Conservation (phyloP, 2,797 vertebrate species). For the Schizopygopsis pylzovi region DNA sequence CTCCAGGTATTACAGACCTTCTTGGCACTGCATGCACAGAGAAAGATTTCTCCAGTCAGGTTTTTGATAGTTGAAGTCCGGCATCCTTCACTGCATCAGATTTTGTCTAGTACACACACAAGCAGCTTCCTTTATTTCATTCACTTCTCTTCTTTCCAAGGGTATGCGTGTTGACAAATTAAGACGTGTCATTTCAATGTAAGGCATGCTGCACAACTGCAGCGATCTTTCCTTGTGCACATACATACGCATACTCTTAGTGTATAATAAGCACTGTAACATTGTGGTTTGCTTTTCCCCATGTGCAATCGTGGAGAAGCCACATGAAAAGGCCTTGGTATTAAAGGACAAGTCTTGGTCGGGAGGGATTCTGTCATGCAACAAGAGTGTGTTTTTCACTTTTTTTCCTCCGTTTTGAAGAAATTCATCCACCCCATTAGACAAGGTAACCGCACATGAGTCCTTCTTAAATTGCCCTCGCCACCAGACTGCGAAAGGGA, state of each 20-base stretch:
- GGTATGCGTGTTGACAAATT: slow-evolving; percentile 75
- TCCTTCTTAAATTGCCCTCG: slow-evolving; percentile 73
- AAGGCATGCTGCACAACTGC: slow-evolving; percentile 68
- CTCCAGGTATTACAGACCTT: not conserved
- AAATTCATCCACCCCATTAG: slow-evolving; percentile 65
- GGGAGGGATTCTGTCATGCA: slow-evolving; percentile 86
- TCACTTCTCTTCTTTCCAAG: slow-evolving; percentile 63
- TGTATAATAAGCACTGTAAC: slow-evolving; percentile 82
- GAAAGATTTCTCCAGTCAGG: not conserved
- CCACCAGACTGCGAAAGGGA: slow-evolving; percentile 77
- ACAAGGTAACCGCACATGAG: slow-evolving; percentile 64
- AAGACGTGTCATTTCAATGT: slow-evolving; percentile 75
- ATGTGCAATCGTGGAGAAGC: slow-evolving; percentile 82
- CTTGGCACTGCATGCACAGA: not conserved
- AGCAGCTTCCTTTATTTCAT: slow-evolving; percentile 37
- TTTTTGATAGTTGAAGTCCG: not conserved
- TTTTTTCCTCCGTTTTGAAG: slow-evolving; percentile 71
- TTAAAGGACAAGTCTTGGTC: slow-evolving; percentile 87
- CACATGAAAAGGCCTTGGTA: slow-evolving; percentile 83
- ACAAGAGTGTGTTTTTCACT: slow-evolving; percentile 82
- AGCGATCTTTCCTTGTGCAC: slow-evolving; percentile 62
- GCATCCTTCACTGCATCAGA: not conserved
- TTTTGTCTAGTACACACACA: not conserved
- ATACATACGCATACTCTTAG: slow-evolving; percentile 65
- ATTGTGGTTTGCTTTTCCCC: slow-evolving; percentile 80